These are phyloP conservation scores for Hypotaenidia philippensis DNA, from an alignment of 2,797 vertebrate species.

Conservation along the genomic window DNA sequence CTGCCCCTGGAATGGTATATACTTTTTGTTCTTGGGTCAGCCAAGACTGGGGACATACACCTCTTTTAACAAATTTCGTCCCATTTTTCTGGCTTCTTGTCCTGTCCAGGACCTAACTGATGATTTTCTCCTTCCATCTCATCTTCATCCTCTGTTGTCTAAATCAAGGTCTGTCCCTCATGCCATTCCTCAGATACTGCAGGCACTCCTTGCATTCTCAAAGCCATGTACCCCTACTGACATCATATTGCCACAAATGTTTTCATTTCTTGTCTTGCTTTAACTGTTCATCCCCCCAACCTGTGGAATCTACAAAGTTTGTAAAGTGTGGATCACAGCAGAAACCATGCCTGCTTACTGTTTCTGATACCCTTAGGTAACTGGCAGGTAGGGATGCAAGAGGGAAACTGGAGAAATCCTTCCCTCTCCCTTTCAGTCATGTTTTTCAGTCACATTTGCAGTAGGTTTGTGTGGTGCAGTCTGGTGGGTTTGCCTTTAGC, in stretches of 20 bases:
- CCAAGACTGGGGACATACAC: neutral
- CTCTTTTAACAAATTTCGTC: neutral
- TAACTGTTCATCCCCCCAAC: neutral
- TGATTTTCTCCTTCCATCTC: neutral
- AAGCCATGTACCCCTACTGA: neutral
- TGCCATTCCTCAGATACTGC: neutral
- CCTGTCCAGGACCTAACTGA: neutral
- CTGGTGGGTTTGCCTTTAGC: neutral
- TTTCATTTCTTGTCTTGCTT: neutral
- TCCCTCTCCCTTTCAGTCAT: neutral
- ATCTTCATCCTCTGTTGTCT: neutral
- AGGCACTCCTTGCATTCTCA: neutral
- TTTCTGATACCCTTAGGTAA: neutral
- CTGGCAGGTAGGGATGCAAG: neutral
- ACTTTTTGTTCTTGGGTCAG: neutral
- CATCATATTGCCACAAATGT: neutral
- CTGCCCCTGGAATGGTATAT: neutral
- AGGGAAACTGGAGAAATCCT: neutral
- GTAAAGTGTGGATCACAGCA: neutral
- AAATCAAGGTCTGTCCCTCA: neutral
- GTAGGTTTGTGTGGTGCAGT: neutral
- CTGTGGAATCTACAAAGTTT: rapidly evolving
- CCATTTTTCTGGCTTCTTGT: neutral
- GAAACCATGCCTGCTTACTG: rapidly evolving
- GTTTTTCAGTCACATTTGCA: neutral